Evolutionary conservation across 2,113 vertebrate species (phyloP), one percentile per base, ranked within the genome.

Genomic region (Columba livia): DNA sequence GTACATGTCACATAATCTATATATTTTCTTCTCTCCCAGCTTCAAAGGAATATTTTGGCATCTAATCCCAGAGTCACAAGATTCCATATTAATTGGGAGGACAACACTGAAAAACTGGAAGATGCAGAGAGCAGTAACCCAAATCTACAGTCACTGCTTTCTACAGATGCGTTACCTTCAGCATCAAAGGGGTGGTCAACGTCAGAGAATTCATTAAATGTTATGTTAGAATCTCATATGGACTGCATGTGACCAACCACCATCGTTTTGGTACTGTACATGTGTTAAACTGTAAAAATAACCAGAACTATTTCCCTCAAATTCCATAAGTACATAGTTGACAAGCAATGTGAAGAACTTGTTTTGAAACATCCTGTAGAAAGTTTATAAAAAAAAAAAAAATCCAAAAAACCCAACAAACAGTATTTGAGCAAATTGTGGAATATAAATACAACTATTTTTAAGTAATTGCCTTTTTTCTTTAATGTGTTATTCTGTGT

Each of bases 81-180:
- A 96, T 98, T 98, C 85, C 98, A 98, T 92, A 98, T 98, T 97
- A 98, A 98, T 12, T 98, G 98, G 98, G 98, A 98, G 95, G 98
- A 98, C 94, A 98, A 98, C 95, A 97, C 98, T 92, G 98, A 98
- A 96, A 98, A 98, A 97, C 96, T 98, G 96, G 98, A 98, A 97
- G 98, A 98, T 94, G 96, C 98, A 94, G 98, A 98, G 94, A 98
- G 98, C 96, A 98, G 98, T 95, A 98, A 98, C 85, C 98, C 97
- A 88, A 98, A 98, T 57, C 97, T 98, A 96, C 98, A 98, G 80
- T 98, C 98, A 14, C 96, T 98, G 97, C 98, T 98, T 97, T 98
- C 98, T 79, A 98, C 98, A 97, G 98, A 98, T 94, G 97, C 98
- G 19, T 96, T 98, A 96, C 98, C 98, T 90, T 98, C 98, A 93